phyloP scores from a whole-genome alignment of 1,140 invertebrate genomes.

The Lucilia sericata region DNA sequence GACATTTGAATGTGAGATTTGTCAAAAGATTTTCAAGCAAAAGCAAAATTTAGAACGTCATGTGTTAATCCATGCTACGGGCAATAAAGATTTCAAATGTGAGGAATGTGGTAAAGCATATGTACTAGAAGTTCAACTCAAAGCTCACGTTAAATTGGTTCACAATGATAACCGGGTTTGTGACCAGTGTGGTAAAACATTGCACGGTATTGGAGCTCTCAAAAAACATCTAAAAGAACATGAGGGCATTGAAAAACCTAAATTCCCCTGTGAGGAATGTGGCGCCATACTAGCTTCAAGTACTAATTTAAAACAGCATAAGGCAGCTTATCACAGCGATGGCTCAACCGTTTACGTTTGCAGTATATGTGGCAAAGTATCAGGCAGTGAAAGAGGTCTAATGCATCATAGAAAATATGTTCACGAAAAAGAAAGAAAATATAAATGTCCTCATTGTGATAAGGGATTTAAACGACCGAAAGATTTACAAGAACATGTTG shows the following conservation, averaged over 20 bases:
- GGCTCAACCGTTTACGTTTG: constrained; percentile 53
- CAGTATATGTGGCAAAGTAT: constrained; percentile 52
- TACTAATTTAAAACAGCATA: constrained; percentile 53
- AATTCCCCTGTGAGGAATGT: constrained; percentile 38
- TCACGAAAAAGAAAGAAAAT: constrained; percentile 51
- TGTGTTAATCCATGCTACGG: constrained; percentile 50
- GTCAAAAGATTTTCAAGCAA: constrained; percentile 54
- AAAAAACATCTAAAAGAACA: constrained; percentile 50
- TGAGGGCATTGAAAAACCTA: constrained; percentile 48
- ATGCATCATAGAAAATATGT: constrained; percentile 51
- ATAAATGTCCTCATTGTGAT: constrained; percentile 54
- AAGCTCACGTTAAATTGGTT: constrained; percentile 50
- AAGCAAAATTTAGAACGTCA: constrained; percentile 52
- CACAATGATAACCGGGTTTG: constrained; percentile 50
- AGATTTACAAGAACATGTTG: constrained; percentile 52
- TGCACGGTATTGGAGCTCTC: constrained; percentile 45
- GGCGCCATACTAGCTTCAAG: constrained; percentile 47
- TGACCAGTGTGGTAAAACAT: constrained; percentile 52
- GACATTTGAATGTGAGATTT: constrained; percentile 50
- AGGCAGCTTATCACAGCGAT: constrained; percentile 53
- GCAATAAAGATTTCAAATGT: constrained; percentile 53
- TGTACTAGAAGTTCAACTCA: constrained; percentile 52
- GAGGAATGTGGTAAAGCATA: constrained; percentile 54
- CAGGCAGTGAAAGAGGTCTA: constrained; percentile 50
- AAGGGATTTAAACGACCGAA: constrained; percentile 53